Evolutionary conservation across 2,888 invertebrate genomes (phyloP), one percentile per base, ranked within the genome.

Genomic region (Aphelenchoides bicaudatus): DNA sequence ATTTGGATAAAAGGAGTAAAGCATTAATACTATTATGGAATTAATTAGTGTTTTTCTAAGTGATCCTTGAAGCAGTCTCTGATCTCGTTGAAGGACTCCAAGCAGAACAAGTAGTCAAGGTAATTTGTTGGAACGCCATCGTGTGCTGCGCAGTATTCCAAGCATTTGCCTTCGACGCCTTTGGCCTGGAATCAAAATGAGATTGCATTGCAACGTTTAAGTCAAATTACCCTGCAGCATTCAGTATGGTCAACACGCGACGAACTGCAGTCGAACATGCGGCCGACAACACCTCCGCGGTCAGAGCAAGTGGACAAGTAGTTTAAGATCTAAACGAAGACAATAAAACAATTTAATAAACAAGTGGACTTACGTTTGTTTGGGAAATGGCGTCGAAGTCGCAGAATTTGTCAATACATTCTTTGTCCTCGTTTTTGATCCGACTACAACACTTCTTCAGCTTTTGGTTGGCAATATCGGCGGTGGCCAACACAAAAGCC

Each of bases 261-360:
- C 31, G 74, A 73, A 19, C 74, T 77, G 52, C 77, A 77, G 48
- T 77, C 77, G 76, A 76, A 77, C 77, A 77, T 77, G 58, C 71
- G 70, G 2, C 68, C 68, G 25, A 68, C 75, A n/a, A 75, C 76
- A 21, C 64, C 63, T 29, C 75, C 75, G 34, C 69, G 68, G 46
- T 74, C 72, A 21, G 69, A 68, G 60, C 76, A 76, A 21, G 69
- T 75, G n/a, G 68, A 67, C 34, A 76, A 58, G 64, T 68, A 76
- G 67, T 72, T 74, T 25, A 76, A 65, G 21, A 76, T 70, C 75
- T 75, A 58, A 28, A 73, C 59, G 19, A 21, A 6, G 1, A 3
- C 29, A 27, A 37, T 38, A 1, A 37, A 4, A 38, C 25, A 37
- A 5, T 39, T 13, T 23, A n/a, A 25, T 4, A 8, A n/a, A 27